These are phyloP conservation scores for Galeruca laticollis DNA, from an alignment of 2,888 invertebrate species.

Conservation along the genomic window DNA sequence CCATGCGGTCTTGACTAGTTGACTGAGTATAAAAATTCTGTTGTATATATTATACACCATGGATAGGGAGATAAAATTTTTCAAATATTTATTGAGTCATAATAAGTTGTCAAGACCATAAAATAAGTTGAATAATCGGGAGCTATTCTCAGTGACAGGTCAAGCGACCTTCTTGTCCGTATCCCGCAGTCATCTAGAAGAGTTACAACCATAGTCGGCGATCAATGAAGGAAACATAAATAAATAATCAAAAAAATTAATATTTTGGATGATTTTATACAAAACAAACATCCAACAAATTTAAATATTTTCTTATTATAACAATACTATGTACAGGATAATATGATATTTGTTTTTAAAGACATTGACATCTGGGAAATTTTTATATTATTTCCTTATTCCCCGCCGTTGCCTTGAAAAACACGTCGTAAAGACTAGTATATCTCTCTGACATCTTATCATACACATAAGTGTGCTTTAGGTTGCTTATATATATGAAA, in stretches of 20 bases:
- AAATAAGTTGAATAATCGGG: slow-evolving; percentile 64
- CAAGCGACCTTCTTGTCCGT: slow-evolving; percentile 47
- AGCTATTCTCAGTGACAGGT: slow-evolving; percentile 59
- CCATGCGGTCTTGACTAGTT: neutral
- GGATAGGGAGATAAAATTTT: slow-evolving; percentile 55
- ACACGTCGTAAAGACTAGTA: slow-evolving; percentile 37
- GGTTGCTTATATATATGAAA: slow-evolving; percentile 6
- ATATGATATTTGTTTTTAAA: neutral
- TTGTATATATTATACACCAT: slow-evolving; percentile 55
- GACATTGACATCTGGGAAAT: neutral
- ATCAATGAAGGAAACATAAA: neutral
- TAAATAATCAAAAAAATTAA: no score
- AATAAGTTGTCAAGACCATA: slow-evolving; percentile 66
- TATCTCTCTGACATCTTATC: slow-evolving; percentile 35
- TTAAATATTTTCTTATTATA: neutral
- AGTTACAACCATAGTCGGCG: slow-evolving; percentile 1
- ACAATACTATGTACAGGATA: no score
- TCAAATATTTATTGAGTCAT: slow-evolving; percentile 66
- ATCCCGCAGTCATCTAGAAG: slow-evolving; percentile 39
- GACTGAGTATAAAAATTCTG: slow-evolving; percentile 60
- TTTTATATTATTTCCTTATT: neutral
- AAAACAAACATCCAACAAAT: neutral
- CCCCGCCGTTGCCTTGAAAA: neutral
- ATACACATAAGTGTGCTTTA: slow-evolving; percentile 30
- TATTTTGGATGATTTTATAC: no score